Percentiles rank a stretch among this genome's conserved stretches.
These are phyloP conservation scores for Pyrrhia umbra DNA, from an alignment of 2,888 invertebrate genomes.

Conservation along the genomic window DNA sequence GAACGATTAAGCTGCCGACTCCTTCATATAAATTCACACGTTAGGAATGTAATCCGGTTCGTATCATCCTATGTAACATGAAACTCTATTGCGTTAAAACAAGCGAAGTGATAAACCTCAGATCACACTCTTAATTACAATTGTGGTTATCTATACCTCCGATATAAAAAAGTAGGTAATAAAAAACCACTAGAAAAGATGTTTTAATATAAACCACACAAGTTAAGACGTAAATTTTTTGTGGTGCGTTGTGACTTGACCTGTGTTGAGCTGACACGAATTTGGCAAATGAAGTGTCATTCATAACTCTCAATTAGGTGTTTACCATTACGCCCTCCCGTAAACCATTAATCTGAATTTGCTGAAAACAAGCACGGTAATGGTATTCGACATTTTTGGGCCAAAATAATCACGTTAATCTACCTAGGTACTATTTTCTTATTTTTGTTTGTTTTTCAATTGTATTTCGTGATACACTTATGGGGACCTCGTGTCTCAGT, in stretches of 20 bases:
- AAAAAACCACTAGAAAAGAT: conserved; percentile 11
- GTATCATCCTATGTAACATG: conserved; percentile 55
- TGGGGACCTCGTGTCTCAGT: too few relatives aligned
- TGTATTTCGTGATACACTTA: background rate
- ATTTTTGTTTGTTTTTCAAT: background rate
- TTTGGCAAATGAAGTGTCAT: conserved; percentile 41
- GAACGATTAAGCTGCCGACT: conserved; percentile 40
- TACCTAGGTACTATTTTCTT: too few relatives aligned
- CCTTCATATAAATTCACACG: conserved; percentile 47
- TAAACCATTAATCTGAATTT: conserved; percentile 50
- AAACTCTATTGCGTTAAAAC: conserved; percentile 57
- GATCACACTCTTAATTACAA: conserved; percentile 62
- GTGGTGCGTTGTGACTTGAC: conserved; percentile 12
- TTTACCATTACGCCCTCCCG: conserved; percentile 33
- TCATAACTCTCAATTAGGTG: conserved; percentile 53
- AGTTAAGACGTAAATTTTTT: conserved; percentile 5
- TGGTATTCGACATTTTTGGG: conserved; percentile 10
- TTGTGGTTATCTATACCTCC: conserved; percentile 38
- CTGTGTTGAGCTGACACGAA: conserved; percentile 19
- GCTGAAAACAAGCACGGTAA: conserved; percentile 36
- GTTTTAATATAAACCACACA: background rate
- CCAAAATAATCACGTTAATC: background rate
- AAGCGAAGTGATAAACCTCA: conserved; percentile 59
- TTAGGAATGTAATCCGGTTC: conserved; percentile 52
- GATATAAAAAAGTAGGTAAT: conserved; percentile 13